Base-by-base conservation (phyloP, 2,113 vertebrate genomes). In the Nymphicus hollandicus region DNA sequence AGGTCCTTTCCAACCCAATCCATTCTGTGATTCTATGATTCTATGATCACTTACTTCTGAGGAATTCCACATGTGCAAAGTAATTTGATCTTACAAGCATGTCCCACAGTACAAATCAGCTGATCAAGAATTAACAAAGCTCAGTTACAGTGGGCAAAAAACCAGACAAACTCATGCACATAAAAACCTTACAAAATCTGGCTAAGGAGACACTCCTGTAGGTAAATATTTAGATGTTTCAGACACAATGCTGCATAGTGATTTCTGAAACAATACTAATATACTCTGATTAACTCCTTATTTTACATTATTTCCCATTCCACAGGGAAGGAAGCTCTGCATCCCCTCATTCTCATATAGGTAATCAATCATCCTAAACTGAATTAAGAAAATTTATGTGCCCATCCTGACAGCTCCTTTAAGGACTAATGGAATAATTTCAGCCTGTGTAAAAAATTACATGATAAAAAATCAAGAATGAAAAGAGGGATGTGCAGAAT, bases 91-190 rank as follows among this genome's bases (percentile, higher is more conserved):
- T 56, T 41, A 72, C 16, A 16, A 71, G 18, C 3, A 11, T 2
- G 3, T 33, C 43, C 5, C 24, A 72, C 6, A 16, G 17, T 3
- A 72, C 35, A 68, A 88, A 72, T 46, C 12, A 60, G 10, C 58
- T 46, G 35, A 79, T 31, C 12, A 46, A 58, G 37, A 85, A 64
- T 64, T 31, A 73, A 55, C 31, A 58, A 71, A 76, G 1, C 24
- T 81, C 13, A 53, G n/a, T 17, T 73, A 35, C 29, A 69, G 15
- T 1, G 27, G n/a, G 16, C 6, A 0, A 46, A 71, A 41, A 13
- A 0, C 0, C 4, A 10, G 7, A 6, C 10, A 33, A 77, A 20
- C 13, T 64, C 58, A 46, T 4, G 22, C 11, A 55, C 20, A 55
- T 31, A 43, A 86, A 50, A 15, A 81, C 31, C 27, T 46, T n/a